Percentiles rank a stretch among this genome's conserved stretches.
Evolutionary conservation across 2,797 vertebrate species (phyloP).

Genomic region (Chelmon rostratus): DNA sequence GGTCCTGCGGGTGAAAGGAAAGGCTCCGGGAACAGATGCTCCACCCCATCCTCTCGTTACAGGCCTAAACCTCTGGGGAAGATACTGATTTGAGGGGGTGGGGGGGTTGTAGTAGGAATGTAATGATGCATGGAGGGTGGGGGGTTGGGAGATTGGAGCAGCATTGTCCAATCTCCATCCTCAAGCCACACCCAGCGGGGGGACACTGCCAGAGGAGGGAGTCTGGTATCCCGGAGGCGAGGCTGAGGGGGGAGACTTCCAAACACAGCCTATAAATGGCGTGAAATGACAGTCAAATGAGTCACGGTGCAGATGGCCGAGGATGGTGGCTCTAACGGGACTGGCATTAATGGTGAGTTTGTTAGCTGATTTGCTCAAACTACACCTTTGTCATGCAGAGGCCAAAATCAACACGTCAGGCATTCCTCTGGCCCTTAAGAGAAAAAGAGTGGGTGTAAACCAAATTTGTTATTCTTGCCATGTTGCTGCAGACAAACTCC

Average conservation of each 20-base stretch:
- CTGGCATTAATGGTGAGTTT: conserved; percentile 27
- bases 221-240: conserved; percentile 54
- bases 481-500: conserved; percentile 17
- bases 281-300: conserved; percentile 74
- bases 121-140: conserved; percentile 56
- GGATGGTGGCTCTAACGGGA: conserved; percentile 48
- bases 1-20: conserved; percentile 44
- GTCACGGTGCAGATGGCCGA: conserved; percentile 69
- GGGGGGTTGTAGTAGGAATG: conserved; percentile 37
- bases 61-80: conserved; percentile 71
- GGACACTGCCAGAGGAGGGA: conserved; percentile 55
- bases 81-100: conserved; percentile 12
- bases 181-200: conserved; percentile 67
- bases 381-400: conserved; percentile 41
- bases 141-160: conserved; percentile 45
- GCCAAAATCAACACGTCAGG: conserved; percentile 31
- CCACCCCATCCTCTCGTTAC: conserved; percentile 63
- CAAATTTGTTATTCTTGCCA: background rate
- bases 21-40: conserved; percentile 79
- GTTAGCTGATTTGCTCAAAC: conserved; percentile 23
- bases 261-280: conserved; percentile 63
- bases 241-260: conserved; percentile 46
- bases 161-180: conserved; percentile 66
- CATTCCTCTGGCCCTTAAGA: background rate
- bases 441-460: conserved; percentile 3